Evolutionary conservation across 2,797 vertebrate genomes (phyloP).

Genomic region (Cryptoprocta ferox): DNA sequence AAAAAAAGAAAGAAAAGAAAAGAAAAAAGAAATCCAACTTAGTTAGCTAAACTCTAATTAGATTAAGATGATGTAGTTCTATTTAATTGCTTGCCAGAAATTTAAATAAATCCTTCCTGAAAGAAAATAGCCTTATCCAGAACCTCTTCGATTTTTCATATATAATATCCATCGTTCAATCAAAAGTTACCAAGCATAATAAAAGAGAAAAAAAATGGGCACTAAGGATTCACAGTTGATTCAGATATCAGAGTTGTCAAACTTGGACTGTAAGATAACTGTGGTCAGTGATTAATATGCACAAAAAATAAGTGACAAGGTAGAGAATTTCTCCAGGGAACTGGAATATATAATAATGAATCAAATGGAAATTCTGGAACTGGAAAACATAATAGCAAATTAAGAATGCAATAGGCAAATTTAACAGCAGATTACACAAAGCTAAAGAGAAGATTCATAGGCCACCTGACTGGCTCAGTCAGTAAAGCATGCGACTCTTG

Average conservation of each 20-base stretch:
- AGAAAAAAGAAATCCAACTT: background rate
- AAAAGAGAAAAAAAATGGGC: background rate
- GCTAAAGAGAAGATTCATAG: background rate
- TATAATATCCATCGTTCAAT: background rate
- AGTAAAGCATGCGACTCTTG: no score
- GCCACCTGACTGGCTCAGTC: no score
- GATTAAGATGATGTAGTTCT: background rate
- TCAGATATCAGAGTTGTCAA: background rate
- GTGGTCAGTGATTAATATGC: background rate
- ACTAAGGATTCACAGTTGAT: conserved; percentile 1
- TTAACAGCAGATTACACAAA: background rate
- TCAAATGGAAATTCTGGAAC: conserved; percentile 6
- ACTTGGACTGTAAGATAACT: conserved; percentile 11
- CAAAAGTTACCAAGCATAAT: background rate
- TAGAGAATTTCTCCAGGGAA: conserved; percentile 39
- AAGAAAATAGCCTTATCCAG: background rate
- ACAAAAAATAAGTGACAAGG: background rate
- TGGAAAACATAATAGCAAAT: conserved; percentile 1
- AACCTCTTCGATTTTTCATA: background rate
- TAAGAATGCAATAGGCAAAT: background rate
- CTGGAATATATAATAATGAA: conserved; percentile 1
- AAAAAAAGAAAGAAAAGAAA: no score
- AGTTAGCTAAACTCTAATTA: background rate
- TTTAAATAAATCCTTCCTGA: conserved; percentile 21
- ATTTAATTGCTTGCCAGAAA: conserved; percentile 27